Conservation (phyloP, 1,140 invertebrate genomes). For the Leptopilina clavipes region DNA sequence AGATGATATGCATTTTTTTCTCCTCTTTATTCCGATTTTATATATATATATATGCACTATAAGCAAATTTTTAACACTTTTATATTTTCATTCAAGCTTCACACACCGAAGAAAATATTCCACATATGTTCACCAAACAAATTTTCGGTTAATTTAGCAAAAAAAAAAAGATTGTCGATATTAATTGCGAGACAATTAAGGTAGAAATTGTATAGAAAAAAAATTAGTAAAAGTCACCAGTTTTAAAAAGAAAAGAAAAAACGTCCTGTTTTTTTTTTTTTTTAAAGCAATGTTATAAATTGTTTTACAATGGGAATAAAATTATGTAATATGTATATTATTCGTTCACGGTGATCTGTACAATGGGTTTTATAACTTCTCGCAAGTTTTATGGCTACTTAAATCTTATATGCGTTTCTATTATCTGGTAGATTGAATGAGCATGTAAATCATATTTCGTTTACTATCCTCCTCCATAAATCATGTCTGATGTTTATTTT, state of each 20-base stretch:
- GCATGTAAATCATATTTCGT: neutral
- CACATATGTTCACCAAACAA: too few species aligned
- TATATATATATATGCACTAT: neutral
- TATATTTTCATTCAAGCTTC: too few species aligned
- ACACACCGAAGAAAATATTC: too few species aligned
- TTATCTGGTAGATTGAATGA: slow-evolving; percentile 8
- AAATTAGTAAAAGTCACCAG: neutral
- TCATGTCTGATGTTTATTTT: neutral
- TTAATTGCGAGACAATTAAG: neutral
- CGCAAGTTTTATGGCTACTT: slow-evolving; percentile 2
- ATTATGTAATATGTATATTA: neutral
- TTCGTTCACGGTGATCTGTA: neutral
- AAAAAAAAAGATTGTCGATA: too few species aligned
- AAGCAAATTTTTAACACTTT: neutral
- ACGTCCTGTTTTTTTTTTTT: neutral
- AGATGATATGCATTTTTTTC: slow-evolving; percentile 29
- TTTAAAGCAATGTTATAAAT: neutral
- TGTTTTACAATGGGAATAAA: neutral
- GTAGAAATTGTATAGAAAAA: neutral
- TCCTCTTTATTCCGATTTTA: slow-evolving; percentile 9
- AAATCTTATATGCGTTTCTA: slow-evolving; percentile 1
- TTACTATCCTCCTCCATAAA: neutral
- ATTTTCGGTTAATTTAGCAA: too few species aligned
- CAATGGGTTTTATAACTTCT: slow-evolving; percentile 4
- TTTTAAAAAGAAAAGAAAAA: neutral